Evolutionary conservation across 2,888 invertebrate genomes (phyloP).

Genomic region (Machimus atricapillus): DNA sequence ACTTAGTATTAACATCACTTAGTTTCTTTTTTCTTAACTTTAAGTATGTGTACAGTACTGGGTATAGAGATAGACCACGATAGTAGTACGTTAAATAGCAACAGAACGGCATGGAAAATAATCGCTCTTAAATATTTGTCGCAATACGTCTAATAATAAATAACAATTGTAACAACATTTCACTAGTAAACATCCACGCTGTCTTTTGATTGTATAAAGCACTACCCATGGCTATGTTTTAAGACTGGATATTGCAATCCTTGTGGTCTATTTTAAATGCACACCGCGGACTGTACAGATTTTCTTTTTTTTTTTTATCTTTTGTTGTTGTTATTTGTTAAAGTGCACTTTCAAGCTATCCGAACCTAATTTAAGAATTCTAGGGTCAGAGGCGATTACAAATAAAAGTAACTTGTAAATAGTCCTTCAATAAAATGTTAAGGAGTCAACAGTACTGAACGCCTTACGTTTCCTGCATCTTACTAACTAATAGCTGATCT

Average conservation of each 20-base stretch:
- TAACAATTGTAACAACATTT: constrained; percentile 38
- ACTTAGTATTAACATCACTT: constrained; percentile 36
- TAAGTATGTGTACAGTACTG: constrained; percentile 37
- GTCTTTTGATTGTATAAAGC: constrained; percentile 26
- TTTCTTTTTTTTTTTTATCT: neutral
- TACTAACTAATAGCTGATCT: constrained; percentile 57
- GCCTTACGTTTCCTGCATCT: neutral
- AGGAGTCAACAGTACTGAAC: constrained; percentile 10
- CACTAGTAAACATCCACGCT: constrained; percentile 33
- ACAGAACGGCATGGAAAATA: constrained; percentile 9
- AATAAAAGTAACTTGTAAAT: constrained; percentile 2
- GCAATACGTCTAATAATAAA: constrained; percentile 30
- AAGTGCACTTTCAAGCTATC: constrained; percentile 42
- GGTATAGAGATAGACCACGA: constrained; percentile 36
- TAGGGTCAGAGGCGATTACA: constrained; percentile 10
- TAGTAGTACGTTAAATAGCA: constrained; percentile 28
- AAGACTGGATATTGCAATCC: constrained; percentile 33
- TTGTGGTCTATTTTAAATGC: constrained; percentile 41
- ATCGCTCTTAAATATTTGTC: constrained; percentile 23
- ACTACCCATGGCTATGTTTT: constrained; percentile 19
- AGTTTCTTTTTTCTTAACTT: constrained; percentile 15
- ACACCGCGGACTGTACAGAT: constrained; percentile 38
- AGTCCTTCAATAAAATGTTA: constrained; percentile 7
- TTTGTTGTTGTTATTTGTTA: neutral
- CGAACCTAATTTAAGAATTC: constrained; percentile 20